Evolutionary conservation across 1,140 invertebrate species (phyloP), one percentile per base, ranked within the genome.

Genomic region (Zeugodacus cucurbitae): DNA sequence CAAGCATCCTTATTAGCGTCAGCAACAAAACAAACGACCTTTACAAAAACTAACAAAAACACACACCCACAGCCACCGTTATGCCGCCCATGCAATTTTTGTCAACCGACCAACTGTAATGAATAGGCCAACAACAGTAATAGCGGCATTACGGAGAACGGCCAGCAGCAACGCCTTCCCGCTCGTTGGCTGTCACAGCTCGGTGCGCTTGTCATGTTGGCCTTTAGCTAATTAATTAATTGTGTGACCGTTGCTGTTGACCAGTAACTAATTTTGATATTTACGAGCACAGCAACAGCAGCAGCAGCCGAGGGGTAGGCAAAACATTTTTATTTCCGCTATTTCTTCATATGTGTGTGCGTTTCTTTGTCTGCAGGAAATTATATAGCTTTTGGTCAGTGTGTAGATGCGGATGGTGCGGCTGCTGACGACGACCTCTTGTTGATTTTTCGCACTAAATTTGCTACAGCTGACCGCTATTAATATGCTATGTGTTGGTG

Each of bases 221-320:
- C 74, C 74, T 82, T 82, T 82, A 29, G 74, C 41, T 82, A 82
- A 82, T 82, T 82, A 82, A 82, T 82, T 82, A 82, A 82, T 82
- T 82, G 74, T 82, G 41, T 44, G 74, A 82, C 74, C 74, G 74
- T 48, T 41, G n/a, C 44, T 82, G 74, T 82, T 82, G 74, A 82
- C 74, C 74, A 82, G 74, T 82, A 82, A 82, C 74, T 82, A 82
- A 82, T 82, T 82, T 82, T 82, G 74, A 82, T 82, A 82, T 82
- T 82, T 82, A 82, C 74, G 74, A 48, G 74, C 70, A 10, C 70
- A 44, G 37, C 37, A 37, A 20, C 70, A 67, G 14, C 67, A 32
- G 58, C 17, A 34, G 14, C 8, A 34, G 64, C 14, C 14, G 14
- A 6, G 3, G 32, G 32, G 32, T 11, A 17, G 44, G 8, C 37